Base-by-base conservation (phyloP, 2,113 vertebrate genomes). In the Zosterops japonicus region DNA sequence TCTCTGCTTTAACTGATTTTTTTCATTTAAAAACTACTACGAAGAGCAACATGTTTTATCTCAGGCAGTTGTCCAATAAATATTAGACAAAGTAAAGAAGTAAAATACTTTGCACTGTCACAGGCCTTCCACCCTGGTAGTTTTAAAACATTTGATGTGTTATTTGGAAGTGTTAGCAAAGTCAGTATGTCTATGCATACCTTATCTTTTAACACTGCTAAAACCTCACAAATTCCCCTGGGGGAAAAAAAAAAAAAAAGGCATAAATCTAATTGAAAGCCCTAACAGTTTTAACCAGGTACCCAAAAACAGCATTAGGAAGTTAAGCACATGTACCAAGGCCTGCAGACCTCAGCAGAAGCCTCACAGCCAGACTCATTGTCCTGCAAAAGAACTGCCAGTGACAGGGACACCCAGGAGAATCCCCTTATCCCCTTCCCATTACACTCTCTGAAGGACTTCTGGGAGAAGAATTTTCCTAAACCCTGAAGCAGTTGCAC, bases 361-460 rank as follows among this genome's bases (percentile, higher is more conserved):
- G 21, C 6, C 23, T 14, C n/a, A 13, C 29, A 57, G 63, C 20
- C 36, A 57, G 14, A 16, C 52, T 14, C 0, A 0, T 16, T 42
- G 36, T 14, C 24, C 10, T 28, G 11, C 0, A 12, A 50, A 80
- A 80, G 69, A 22, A 24, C 35, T 53, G 36, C 11, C 52, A 23
- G 35, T 35, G 60, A 53, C 1, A 21, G 23, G 10, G 5, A 2
- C 23, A 22, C 3, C 6, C 5, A 20, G 31, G 16, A 3, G 24
- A 69, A 41, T 14, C 8, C 19, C 22, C 29, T 55, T 47, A 41
- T 14, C 8, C 19, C 22, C 29, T 55, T 47, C 36, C 46, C 7
- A 1, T 7, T 17, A 28, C 11, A 5, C 16, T 17, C 25, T 24
- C 47, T 24, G 44, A 35, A 84, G 55, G 17, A 36, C 12, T 59